Conservation (phyloP, 2,888 invertebrate species). For the Mallateleia sp. region DNA sequence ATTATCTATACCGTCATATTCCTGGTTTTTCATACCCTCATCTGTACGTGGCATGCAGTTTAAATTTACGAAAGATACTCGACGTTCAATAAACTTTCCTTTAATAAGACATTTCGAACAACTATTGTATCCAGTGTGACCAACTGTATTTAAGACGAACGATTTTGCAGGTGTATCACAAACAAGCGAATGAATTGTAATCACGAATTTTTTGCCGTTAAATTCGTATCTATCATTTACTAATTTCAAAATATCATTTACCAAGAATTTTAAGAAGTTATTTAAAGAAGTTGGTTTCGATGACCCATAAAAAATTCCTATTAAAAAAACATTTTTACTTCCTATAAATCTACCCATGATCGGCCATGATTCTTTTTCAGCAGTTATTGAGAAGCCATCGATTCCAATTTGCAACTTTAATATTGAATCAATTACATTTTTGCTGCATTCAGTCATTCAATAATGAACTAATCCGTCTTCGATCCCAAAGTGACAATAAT, state of each 20-base stretch:
- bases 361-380: not conserved
- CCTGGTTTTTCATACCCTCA: constrained; percentile 2
- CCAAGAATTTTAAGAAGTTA: not conserved
- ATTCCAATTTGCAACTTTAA: not conserved
- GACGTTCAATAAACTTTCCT: not conserved
- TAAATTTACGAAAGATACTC: constrained; percentile 3
- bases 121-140: constrained; percentile 2
- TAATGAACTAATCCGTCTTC: not conserved
- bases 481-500: not conserved
- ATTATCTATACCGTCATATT: not conserved
- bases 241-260: not conserved
- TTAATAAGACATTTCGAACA: constrained; percentile 26
- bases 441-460: not conserved
- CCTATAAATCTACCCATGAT: not conserved
- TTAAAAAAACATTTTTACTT: not conserved
- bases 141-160: not conserved
- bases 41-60: not conserved
- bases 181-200: not conserved
- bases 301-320: not conserved
- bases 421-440: not conserved
- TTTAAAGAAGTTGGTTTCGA: not conserved
- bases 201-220: not conserved
- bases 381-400: not conserved
- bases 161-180: constrained; percentile 10
- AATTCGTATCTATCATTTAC: not conserved